phyloP scores from a whole-genome alignment of 2,113 vertebrate genomes.

The Nettapus auritus region DNA sequence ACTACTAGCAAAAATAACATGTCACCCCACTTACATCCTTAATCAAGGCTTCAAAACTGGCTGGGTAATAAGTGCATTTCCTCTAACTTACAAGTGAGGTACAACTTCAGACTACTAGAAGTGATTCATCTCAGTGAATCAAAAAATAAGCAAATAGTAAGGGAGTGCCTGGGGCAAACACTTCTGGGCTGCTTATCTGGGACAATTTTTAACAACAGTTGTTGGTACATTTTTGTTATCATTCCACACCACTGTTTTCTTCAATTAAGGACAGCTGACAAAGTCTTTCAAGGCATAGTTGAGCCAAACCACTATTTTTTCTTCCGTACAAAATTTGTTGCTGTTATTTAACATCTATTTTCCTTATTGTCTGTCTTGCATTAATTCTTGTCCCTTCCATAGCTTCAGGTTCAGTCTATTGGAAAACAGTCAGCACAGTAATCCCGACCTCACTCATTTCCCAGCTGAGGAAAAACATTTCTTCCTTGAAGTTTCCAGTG shows the following conservation, averaged over 20 bases:
- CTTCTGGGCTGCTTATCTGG: not conserved
- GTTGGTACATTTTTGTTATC: not conserved
- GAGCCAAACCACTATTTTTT: not conserved
- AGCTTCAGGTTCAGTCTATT: not conserved
- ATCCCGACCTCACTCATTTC: not conserved
- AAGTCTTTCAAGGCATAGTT: not conserved
- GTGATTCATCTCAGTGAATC: not conserved
- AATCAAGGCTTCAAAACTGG: not conserved
- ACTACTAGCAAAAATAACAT: not conserved
- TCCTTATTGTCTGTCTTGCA: not conserved
- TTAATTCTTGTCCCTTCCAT: not conserved
- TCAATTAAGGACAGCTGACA: not conserved
- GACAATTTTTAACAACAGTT: not conserved
- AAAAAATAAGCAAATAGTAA: not conserved
- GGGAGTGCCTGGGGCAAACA: not conserved
- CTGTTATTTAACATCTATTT: not conserved
- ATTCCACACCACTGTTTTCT: not conserved
- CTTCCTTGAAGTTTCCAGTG: not conserved
- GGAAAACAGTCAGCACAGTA: not conserved
- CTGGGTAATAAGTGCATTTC: not conserved
- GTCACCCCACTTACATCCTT: not conserved
- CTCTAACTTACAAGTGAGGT: not conserved
- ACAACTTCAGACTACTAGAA: not conserved
- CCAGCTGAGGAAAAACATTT: not conserved
- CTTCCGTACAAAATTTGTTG: not conserved